Evolutionary conservation across 2,797 vertebrate genomes (phyloP), one percentile per base, ranked within the genome.

Genomic region (Urosaurus nigricauda): DNA sequence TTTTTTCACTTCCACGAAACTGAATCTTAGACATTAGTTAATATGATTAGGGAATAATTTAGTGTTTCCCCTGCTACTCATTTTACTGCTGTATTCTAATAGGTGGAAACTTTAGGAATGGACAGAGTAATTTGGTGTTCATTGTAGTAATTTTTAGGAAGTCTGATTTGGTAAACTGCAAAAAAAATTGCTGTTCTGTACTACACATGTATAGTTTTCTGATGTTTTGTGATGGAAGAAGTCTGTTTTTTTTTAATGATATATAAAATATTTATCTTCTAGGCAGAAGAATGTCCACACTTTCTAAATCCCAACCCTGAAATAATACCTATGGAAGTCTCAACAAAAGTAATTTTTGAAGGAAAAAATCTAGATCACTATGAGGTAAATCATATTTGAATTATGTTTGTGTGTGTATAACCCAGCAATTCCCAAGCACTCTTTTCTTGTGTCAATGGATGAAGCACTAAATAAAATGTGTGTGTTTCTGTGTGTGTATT

Each of bases 271-370:
- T 86, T 93, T 94, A 37, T 86, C 32, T 92, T 13, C 32, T 91
- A 97, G 97, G 97, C 96, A 90, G 96, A 94, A 87, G 88, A 92
- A 85, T 97, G 97, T 85, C 97, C 97, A 1, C 97, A 97, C 87
- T 97, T 97, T 93, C 93, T 97, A 88, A 87, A 95, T 43, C 96
- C 96, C 81, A 90, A 51, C 37, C 97, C 97, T 11, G 79, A 93
- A 85, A 96, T 97, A 92, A 96, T 97, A 91, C 97, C 97, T 51
- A 95, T 97, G 97, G 96, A 96, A 82, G 92, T 95, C 4, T 89
- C 17, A 94, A 97, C 97, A 4, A 91, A 43, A 0, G 96, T 97
- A 71, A 85, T 74, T 86, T 97, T 97, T 92, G 91, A 96, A 93
- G 97, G 97, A 89, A 95, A 92, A 82, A 96, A 97, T 94, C 95